A percentile compares a stretch with the other conserved stretches of the same genome.
Conservation (phyloP, 2,797 vertebrate species). For the Acipenser ruthenus region DNA sequence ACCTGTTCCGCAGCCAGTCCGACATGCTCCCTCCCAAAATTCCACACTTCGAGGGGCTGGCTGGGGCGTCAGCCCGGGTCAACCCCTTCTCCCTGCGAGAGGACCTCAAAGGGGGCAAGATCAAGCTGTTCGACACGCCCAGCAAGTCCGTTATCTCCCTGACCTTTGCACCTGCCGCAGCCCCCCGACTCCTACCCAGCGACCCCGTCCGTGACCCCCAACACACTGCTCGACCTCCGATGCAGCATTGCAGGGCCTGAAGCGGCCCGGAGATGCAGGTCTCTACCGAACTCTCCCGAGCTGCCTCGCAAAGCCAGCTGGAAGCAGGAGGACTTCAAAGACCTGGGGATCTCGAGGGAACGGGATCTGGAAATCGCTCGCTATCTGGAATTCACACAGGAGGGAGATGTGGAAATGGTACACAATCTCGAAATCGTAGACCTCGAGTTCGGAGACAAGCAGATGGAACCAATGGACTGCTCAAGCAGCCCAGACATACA, state of each 20-base stretch:
- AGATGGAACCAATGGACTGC: constrained; percentile 70
- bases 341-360: constrained; percentile 53
- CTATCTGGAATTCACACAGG: constrained; percentile 13
- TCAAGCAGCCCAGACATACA: constrained; percentile 57
- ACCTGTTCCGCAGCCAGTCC: constrained; percentile 75
- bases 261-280: constrained; percentile 69
- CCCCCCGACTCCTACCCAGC: constrained; percentile 47
- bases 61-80: constrained; percentile 54
- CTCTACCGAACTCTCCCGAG: constrained; percentile 75
- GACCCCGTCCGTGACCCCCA: constrained; percentile 36
- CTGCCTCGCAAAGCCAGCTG: constrained; percentile 45
- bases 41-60: constrained; percentile 17
- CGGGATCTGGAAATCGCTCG: constrained; percentile 26
- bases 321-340: constrained; percentile 20
- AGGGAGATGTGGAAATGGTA: constrained; percentile 31
- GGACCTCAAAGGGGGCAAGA: constrained; percentile 89
- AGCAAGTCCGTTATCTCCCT: constrained; percentile 85
- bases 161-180: constrained; percentile 71
- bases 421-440: constrained; percentile 11
- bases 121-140: constrained; percentile 87
- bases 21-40: constrained; percentile 61
- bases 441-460: neutral
- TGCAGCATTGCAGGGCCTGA: constrained; percentile 35
- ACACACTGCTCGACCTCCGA: constrained; percentile 32
- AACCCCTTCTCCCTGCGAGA: constrained; percentile 92